Percentiles rank a stretch among this genome's conserved stretches.
These are phyloP conservation scores for Lycorma delicatula DNA, from an alignment of 1,140 invertebrate species.

Conservation along the genomic window DNA sequence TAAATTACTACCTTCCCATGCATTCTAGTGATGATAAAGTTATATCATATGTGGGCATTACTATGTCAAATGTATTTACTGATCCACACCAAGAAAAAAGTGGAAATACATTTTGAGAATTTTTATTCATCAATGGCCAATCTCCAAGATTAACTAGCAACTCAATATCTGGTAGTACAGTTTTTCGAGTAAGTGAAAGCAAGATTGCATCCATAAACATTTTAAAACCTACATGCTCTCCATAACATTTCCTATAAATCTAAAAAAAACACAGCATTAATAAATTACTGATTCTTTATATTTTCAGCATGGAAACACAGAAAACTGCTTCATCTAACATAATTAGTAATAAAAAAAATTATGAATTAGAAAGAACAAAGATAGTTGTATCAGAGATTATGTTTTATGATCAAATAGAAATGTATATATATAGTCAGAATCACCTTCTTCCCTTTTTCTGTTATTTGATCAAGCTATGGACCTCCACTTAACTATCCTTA, in stretches of 20 bases:
- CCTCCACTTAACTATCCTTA: too few species aligned
- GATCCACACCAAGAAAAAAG: constrained; percentile 97
- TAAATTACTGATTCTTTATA: background rate
- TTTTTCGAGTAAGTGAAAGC: constrained; percentile 72
- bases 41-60: constrained; percentile 92
- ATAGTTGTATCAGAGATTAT: constrained; percentile 1
- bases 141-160: constrained; percentile 92
- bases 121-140: constrained; percentile 71
- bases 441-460: too few species aligned
- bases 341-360: constrained; percentile 18
- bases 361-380: constrained; percentile 7
- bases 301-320: background rate
- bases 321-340: constrained; percentile 1
- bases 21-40: constrained; percentile 84
- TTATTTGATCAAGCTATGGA: too few species aligned
- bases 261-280: constrained; percentile 35
- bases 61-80: constrained; percentile 72
- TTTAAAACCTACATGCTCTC: constrained; percentile 91
- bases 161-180: constrained; percentile 78
- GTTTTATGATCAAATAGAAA: too few species aligned
- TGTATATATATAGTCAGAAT: too few species aligned
- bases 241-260: constrained; percentile 84
- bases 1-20: constrained; percentile 84
- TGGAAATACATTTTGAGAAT: constrained; percentile 51
- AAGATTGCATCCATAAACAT: constrained; percentile 90